Conservation (phyloP, 2,113 vertebrate species). For the Alaudala cheleensis region DNA sequence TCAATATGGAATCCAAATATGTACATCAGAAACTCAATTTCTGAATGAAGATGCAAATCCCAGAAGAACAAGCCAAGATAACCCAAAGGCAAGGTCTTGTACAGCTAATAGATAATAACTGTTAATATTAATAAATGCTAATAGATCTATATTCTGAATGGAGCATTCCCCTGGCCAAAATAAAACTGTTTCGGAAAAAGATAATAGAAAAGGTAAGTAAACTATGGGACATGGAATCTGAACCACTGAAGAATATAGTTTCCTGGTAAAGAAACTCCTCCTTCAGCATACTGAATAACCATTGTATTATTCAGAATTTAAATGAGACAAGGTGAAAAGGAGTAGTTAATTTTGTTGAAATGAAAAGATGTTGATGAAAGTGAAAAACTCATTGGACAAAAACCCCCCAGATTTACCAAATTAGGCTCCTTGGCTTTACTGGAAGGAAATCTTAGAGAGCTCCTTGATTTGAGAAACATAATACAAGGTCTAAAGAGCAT, state of each 20-base stretch:
- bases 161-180: background rate
- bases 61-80: background rate
- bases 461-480: background rate
- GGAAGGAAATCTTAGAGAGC: background rate
- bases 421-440: background rate
- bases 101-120: background rate
- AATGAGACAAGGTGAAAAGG: background rate
- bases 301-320: background rate
- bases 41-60: background rate
- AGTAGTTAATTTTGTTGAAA: background rate
- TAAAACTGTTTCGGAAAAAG: background rate
- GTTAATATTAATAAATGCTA: background rate
- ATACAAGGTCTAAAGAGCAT: background rate
- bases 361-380: background rate
- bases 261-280: background rate
- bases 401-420: background rate
- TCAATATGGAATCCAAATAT: background rate
- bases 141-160: background rate
- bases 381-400: background rate
- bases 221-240: background rate
- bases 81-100: background rate
- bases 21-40: background rate
- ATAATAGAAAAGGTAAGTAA: background rate
- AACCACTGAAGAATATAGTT: background rate
- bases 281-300: background rate